These are phyloP conservation scores for Oxyruncus cristatus DNA, from an alignment of 2,113 vertebrate species.

Conservation along the genomic window DNA sequence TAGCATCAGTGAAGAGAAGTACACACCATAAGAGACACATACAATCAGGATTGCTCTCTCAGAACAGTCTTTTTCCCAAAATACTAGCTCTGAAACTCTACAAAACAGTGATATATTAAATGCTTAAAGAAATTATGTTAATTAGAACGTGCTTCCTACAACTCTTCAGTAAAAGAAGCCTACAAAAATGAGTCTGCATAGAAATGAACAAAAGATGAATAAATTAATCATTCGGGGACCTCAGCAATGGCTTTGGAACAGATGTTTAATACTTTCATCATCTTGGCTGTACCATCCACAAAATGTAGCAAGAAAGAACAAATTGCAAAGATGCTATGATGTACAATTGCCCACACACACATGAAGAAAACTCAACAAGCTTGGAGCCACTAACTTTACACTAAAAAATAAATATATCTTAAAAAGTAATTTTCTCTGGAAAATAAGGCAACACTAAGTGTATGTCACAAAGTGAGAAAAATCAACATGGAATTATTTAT, in stretches of 20 bases:
- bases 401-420: not conserved
- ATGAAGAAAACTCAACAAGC: not conserved
- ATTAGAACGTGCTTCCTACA: not conserved
- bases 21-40: not conserved
- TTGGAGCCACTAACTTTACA: not conserved
- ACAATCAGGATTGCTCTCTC: not conserved
- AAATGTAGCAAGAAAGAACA: not conserved
- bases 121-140: not conserved
- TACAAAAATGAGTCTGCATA: not conserved
- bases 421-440: not conserved
- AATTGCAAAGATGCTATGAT: not conserved
- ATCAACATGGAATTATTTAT: not conserved
- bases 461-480: not conserved
- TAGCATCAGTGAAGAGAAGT: not conserved
- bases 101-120: not conserved
- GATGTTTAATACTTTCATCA: not conserved
- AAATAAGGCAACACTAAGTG: constrained; percentile 12
- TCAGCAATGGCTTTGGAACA: not conserved
- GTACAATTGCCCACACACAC: not conserved
- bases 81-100: not conserved
- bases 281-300: not conserved
- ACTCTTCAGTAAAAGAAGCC: not conserved
- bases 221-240: not conserved
- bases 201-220: not conserved
- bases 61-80: not conserved